These are phyloP conservation scores for Phataginus tetradactyla DNA, from an alignment of 2,797 vertebrate genomes.

Conservation along the genomic window DNA sequence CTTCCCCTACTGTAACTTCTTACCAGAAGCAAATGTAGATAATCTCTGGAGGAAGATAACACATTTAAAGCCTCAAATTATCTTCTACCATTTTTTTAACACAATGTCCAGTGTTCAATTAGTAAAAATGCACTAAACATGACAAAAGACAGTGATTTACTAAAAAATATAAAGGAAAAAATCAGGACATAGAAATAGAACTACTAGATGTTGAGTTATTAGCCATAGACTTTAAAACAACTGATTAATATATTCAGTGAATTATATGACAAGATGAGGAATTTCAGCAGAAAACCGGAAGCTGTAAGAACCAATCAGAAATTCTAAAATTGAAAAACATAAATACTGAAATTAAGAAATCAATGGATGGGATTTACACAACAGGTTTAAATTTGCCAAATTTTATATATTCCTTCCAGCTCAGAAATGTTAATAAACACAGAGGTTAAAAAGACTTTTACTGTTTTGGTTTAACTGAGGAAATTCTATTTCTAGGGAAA, in stretches of 20 bases:
- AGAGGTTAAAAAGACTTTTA: slow-evolving; percentile 54
- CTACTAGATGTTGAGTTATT: slow-evolving; percentile 20
- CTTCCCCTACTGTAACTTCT: background rate
- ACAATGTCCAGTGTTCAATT: background rate
- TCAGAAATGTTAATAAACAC: slow-evolving; percentile 48
- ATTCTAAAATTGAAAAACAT: slow-evolving; percentile 51
- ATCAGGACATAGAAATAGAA: background rate
- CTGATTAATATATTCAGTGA: slow-evolving; percentile 40
- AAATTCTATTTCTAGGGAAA: background rate
- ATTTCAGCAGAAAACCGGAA: slow-evolving; percentile 46
- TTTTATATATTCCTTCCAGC: slow-evolving; percentile 56
- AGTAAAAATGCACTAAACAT: slow-evolving; percentile 44
- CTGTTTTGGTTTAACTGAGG: slow-evolving; percentile 54
- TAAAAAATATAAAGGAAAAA: slow-evolving; percentile 3
- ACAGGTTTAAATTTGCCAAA: slow-evolving; percentile 45
- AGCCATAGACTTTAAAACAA: slow-evolving; percentile 45
- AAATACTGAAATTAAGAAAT: slow-evolving; percentile 39
- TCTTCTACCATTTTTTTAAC: slow-evolving; percentile 16
- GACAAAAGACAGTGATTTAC: background rate
- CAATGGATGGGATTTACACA: slow-evolving; percentile 20
- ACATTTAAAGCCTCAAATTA: slow-evolving; percentile 22
- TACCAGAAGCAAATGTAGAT: slow-evolving; percentile 40
- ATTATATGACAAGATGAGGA: slow-evolving; percentile 36
- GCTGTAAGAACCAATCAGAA: slow-evolving; percentile 24
- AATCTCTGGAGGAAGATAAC: slow-evolving; percentile 22